Evolutionary conservation across 2,888 invertebrate species (phyloP).

Genomic region (Erannis defoliaria): DNA sequence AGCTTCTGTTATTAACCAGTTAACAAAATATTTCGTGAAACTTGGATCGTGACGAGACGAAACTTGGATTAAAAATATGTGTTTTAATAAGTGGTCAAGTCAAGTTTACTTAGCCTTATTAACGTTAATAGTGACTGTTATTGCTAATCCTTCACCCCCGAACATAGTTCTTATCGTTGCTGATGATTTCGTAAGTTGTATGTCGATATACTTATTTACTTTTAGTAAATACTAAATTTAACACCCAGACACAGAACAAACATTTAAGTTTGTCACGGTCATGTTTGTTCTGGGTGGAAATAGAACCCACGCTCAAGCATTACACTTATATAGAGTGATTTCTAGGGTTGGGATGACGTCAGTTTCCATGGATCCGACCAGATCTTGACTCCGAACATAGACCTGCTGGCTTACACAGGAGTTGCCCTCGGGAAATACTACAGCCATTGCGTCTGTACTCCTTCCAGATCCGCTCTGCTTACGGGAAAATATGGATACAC

Average conservation of each 20-base stretch:
- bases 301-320: no score
- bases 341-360: constrained; percentile 96
- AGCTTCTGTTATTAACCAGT: no score
- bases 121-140: constrained; percentile 2
- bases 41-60: no score
- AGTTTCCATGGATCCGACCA: constrained; percentile 95
- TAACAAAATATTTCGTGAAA: no score
- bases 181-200: constrained; percentile 91
- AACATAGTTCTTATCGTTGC: constrained; percentile 93
- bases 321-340: constrained; percentile 44
- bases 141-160: constrained; percentile 53
- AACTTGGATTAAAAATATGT: not conserved
- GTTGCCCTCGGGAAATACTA: constrained; percentile 94
- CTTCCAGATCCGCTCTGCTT: constrained; percentile 92
- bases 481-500: constrained; percentile 95
- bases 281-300: no score
- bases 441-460: constrained; percentile 93
- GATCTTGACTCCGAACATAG: constrained; percentile 96
- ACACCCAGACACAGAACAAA: no score
- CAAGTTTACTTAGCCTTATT: constrained; percentile 18
- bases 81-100: not conserved
- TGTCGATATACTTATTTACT: not conserved
- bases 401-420: constrained; percentile 94
- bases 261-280: no score
- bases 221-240: not conserved